phyloP scores from a whole-genome alignment of 2,888 invertebrate species.

The Asteroscopus sphinx region DNA sequence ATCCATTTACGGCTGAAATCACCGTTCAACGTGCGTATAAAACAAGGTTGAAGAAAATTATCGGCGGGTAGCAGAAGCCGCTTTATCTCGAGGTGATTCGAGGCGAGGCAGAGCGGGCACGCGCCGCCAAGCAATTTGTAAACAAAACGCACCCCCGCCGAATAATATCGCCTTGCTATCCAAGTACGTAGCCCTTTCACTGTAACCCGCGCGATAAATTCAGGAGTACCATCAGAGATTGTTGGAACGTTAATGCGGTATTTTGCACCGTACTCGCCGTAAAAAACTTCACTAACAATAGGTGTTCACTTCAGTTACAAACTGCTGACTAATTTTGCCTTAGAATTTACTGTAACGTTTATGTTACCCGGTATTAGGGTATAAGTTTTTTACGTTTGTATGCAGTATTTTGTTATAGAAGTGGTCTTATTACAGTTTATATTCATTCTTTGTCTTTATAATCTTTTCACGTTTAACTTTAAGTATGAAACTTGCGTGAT shows the following conservation, averaged over 20 bases:
- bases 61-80: slow-evolving; percentile 73
- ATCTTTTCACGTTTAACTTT: slow-evolving; percentile 51
- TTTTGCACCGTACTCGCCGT: slow-evolving; percentile 59
- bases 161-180: slow-evolving; percentile 76
- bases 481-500: slow-evolving; percentile 49
- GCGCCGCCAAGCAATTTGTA: slow-evolving; percentile 85
- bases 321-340: slow-evolving; percentile 53
- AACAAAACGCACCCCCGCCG: slow-evolving; percentile 84
- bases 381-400: slow-evolving; percentile 31
- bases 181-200: slow-evolving; percentile 75
- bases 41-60: slow-evolving; percentile 82
- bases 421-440: slow-evolving; percentile 33
- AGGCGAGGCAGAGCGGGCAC: slow-evolving; percentile 70
- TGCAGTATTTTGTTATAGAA: slow-evolving; percentile 21
- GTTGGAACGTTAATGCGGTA: slow-evolving; percentile 66
- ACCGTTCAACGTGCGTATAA: slow-evolving; percentile 74
- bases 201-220: slow-evolving; percentile 78
- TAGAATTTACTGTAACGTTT: slow-evolving; percentile 41
- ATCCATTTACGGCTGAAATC: slow-evolving; percentile 76
- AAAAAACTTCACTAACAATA: slow-evolving; percentile 59
- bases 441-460: slow-evolving; percentile 44
- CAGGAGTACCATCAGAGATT: slow-evolving; percentile 78
- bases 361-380: slow-evolving; percentile 36
- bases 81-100: slow-evolving; percentile 76
- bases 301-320: slow-evolving; percentile 51